Conservation (phyloP, 2,797 vertebrate species). For the Acipenser ruthenus region DNA sequence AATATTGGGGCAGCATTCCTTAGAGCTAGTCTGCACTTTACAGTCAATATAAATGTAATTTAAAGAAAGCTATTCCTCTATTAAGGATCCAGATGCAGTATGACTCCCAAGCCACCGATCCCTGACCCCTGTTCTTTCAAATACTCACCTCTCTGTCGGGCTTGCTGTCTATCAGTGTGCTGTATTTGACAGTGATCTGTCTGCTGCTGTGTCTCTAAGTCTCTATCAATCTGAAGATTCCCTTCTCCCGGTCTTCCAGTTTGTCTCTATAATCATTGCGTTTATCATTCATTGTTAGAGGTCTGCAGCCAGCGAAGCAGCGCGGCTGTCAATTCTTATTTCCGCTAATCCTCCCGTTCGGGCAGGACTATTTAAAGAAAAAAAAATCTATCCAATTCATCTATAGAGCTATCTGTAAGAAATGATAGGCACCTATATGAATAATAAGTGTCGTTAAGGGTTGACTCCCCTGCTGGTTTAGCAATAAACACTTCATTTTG, state of each 20-base stretch:
- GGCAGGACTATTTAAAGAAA: conserved; percentile 11
- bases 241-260: conserved; percentile 21
- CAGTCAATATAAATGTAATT: too few relatives aligned
- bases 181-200: conserved; percentile 9
- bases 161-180: conserved; percentile 13
- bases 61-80: too few relatives aligned
- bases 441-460: too few relatives aligned
- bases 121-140: conserved; percentile 3
- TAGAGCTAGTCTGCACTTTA: too few relatives aligned
- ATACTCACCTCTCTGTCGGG: conserved; percentile 3
- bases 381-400: conserved; percentile 25
- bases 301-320: conserved; percentile 15
- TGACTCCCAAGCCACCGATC: not conserved
- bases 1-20: too few relatives aligned
- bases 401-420: conserved; percentile 17
- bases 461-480: too few relatives aligned
- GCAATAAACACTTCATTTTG: too few relatives aligned
- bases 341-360: conserved; percentile 22
- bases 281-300: conserved; percentile 28
- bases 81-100: too few relatives aligned
- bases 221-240: conserved; percentile 23
- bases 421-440: too few relatives aligned
- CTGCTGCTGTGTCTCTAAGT: conserved; percentile 22
- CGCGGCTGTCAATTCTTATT: conserved; percentile 19
- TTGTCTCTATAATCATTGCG: conserved; percentile 14